Evolutionary conservation across 2,888 invertebrate species (phyloP).

Genomic region (Agriopis marginaria): DNA sequence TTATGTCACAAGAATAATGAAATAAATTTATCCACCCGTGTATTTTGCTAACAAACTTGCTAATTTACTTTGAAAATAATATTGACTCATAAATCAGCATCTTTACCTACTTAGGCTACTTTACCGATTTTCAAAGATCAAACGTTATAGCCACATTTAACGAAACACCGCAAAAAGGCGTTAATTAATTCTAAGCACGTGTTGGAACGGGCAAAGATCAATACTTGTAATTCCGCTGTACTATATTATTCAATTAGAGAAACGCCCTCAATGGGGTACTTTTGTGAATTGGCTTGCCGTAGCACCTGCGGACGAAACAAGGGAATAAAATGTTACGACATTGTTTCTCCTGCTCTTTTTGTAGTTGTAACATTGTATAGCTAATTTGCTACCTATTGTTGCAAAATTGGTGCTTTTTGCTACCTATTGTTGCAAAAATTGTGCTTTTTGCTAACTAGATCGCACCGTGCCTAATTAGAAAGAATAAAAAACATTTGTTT

Average conservation of each 20-base stretch:
- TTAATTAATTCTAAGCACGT: constrained; percentile 45
- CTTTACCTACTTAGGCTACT: neutral
- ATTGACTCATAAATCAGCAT: neutral
- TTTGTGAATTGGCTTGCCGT: constrained; percentile 37
- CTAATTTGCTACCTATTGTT: constrained; percentile 13
- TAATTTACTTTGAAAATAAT: too few relatives aligned
- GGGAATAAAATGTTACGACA: constrained; percentile 26
- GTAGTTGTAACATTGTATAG: constrained; percentile 21
- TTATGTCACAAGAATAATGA: neutral
- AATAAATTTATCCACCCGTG: neutral
- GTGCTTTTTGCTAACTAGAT: constrained; percentile 11
- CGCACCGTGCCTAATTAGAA: neutral
- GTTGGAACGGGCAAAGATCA: constrained; percentile 41
- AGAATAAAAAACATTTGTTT: neutral
- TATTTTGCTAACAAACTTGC: too few relatives aligned
- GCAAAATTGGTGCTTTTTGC: constrained; percentile 5
- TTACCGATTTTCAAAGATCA: neutral
- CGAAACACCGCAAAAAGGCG: constrained; percentile 26
- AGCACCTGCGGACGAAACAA: constrained; percentile 45
- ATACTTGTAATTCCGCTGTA: constrained; percentile 47
- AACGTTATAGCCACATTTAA: constrained; percentile 2
- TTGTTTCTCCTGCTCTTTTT: constrained; percentile 12
- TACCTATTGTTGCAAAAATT: constrained; percentile 7
- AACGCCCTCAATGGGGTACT: constrained; percentile 41
- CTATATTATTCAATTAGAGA: constrained; percentile 53